A percentile compares a stretch with the other conserved stretches of the same genome.
Conservation (phyloP, 2,113 vertebrate genomes). For the Anoura caudifer region DNA sequence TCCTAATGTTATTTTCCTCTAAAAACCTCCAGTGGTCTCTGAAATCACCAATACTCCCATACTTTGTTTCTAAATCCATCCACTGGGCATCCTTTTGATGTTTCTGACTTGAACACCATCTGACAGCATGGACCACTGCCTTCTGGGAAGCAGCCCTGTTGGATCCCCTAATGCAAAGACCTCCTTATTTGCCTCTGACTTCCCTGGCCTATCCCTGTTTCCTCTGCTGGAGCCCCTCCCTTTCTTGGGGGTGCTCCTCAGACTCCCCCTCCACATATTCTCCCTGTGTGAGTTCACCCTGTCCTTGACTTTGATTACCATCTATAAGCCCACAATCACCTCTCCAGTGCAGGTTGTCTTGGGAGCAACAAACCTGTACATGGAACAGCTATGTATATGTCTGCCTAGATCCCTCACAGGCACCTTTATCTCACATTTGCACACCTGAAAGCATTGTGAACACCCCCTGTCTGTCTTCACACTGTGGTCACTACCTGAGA, state of each 20-base stretch:
- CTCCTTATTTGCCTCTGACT: no score
- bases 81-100: not conserved
- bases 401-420: not conserved
- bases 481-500: not conserved
- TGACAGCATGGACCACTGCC: fast-evolving
- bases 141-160: not conserved
- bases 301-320: not conserved
- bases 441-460: not conserved
- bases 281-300: not conserved
- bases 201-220: not conserved
- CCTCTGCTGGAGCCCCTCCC: not conserved
- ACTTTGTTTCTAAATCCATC: not conserved
- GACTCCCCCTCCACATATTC: not conserved
- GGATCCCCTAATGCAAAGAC: no score
- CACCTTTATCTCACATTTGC: not conserved
- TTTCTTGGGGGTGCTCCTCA: not conserved
- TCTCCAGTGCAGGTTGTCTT: not conserved
- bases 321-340: not conserved
- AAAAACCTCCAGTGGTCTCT: not conserved
- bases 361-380: not conserved
- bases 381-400: not conserved
- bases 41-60: not conserved
- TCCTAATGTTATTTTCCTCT: not conserved
- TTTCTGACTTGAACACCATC: not conserved
- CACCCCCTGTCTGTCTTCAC: not conserved